Percentiles rank a stretch among this genome's conserved stretches.
Evolutionary conservation across 2,113 vertebrate species (phyloP).

Genomic region (Urocitellus parryii): DNA sequence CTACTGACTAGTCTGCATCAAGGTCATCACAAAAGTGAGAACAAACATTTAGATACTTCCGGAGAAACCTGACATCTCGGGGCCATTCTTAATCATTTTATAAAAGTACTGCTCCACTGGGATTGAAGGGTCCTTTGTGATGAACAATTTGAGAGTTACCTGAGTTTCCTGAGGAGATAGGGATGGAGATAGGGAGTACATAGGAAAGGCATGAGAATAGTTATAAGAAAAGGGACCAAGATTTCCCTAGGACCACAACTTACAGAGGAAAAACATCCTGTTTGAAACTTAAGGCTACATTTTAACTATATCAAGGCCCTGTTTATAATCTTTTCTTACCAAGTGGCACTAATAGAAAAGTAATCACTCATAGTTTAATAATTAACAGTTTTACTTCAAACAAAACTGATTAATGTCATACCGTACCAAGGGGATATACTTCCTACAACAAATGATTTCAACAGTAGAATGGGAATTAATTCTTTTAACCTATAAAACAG

Average conservation of each 20-base stretch:
- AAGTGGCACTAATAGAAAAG: background rate
- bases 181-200: background rate
- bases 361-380: background rate
- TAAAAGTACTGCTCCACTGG: background rate
- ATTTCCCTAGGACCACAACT: background rate
- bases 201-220: background rate
- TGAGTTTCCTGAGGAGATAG: background rate
- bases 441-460: background rate
- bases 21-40: background rate
- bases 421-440: background rate
- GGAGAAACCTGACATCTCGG: background rate
- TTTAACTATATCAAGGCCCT: background rate
- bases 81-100: background rate
- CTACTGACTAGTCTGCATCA: background rate
- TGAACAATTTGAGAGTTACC: background rate
- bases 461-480: slow-evolving; percentile 15
- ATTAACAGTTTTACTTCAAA: slow-evolving; percentile 6
- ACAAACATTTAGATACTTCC: background rate
- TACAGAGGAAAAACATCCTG: background rate
- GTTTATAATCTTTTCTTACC: background rate
- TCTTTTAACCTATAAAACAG: background rate
- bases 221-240: background rate
- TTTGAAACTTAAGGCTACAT: background rate
- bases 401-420: background rate
- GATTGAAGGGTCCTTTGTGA: background rate